Percentiles rank a stretch among this genome's conserved stretches.
Evolutionary conservation across 1,140 invertebrate genomes (phyloP).

Genomic region (Triops longicaudatus): DNA sequence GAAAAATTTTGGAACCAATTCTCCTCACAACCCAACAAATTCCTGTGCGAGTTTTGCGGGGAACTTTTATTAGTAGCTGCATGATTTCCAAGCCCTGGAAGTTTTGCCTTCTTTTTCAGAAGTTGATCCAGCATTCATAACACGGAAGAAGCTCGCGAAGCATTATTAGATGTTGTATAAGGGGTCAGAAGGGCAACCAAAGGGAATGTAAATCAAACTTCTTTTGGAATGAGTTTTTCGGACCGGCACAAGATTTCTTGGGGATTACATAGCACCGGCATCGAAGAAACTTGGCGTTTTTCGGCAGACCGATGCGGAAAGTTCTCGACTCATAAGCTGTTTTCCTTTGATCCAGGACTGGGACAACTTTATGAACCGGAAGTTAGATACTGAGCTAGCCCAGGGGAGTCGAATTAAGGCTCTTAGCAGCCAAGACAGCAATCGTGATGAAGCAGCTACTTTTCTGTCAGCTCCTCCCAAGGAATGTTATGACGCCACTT

Average conservation of each 20-base stretch:
- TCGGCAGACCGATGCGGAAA: too few relatives aligned
- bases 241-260: neutral
- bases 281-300: too few relatives aligned
- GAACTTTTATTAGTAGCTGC: neutral
- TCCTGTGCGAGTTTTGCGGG: conserved; percentile 7
- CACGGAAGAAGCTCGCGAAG: neutral
- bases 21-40: neutral
- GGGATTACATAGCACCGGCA: neutral
- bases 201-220: neutral
- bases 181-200: neutral
- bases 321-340: neutral
- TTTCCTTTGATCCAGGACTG: neutral
- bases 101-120: neutral
- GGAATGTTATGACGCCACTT: neutral
- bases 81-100: neutral
- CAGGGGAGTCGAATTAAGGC: neutral
- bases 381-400: neutral
- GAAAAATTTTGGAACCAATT: neutral
- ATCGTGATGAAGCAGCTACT: neutral
- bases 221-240: neutral
- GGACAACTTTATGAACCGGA: neutral
- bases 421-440: neutral
- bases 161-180: conserved; percentile 16
- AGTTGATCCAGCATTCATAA: conserved; percentile 15
- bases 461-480: neutral